Evolutionary conservation across 2,113 vertebrate genomes (phyloP).

Genomic region (Apeltes quadracus): DNA sequence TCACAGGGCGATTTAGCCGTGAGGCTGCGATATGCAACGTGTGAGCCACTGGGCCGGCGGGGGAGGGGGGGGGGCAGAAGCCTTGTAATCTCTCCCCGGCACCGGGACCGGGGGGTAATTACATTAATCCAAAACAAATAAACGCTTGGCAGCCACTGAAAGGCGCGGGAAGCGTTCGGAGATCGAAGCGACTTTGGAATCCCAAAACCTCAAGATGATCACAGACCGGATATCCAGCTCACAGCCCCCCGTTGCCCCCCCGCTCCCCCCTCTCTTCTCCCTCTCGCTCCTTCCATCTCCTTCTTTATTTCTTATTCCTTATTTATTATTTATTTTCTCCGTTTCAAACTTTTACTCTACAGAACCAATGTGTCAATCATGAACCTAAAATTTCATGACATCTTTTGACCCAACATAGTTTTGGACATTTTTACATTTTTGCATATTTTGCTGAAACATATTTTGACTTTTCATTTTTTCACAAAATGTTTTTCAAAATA

Average conservation of each 20-base stretch:
- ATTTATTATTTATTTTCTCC: background rate
- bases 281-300: background rate
- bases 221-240: conserved; percentile 58
- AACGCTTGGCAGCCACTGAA: conserved; percentile 73
- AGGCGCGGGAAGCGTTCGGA: conserved; percentile 67
- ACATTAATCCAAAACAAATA: conserved; percentile 80
- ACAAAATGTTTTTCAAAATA: too few relatives aligned
- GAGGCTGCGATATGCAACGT: conserved; percentile 56
- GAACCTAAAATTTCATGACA: too few relatives aligned
- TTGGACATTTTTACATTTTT: too few relatives aligned
- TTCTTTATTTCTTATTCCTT: background rate
- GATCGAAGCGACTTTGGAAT: conserved; percentile 65
- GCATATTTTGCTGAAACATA: too few relatives aligned
- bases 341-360: conserved; percentile 1
- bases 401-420: too few relatives aligned
- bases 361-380: background rate
- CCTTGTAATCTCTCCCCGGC: conserved; percentile 63
- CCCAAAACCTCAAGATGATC: conserved; percentile 71
- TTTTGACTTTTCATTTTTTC: too few relatives aligned
- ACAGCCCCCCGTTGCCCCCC: conserved; percentile 42
- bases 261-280: background rate
- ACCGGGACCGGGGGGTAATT: conserved; percentile 66
- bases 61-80: conserved; percentile 38
- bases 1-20: conserved; percentile 46
- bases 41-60: conserved; percentile 35